These are phyloP conservation scores for Tachysurus vachellii DNA, from an alignment of 2,113 vertebrate genomes.

Conservation along the genomic window DNA sequence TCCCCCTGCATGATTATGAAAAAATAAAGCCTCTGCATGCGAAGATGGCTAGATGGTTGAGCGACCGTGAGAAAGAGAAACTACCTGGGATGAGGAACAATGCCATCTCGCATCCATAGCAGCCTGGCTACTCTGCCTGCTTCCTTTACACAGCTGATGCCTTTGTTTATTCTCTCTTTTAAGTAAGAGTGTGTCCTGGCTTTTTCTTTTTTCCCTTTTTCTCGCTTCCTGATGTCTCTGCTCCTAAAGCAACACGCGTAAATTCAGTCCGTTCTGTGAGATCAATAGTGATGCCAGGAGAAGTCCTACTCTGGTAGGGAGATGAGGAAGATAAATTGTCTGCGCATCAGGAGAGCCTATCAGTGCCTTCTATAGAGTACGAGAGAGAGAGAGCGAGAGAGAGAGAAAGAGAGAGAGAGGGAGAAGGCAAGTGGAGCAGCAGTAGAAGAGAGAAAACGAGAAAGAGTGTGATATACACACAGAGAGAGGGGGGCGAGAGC, in stretches of 20 bases:
- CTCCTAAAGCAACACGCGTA: slow-evolving; percentile 81
- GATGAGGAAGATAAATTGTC: slow-evolving; percentile 87
- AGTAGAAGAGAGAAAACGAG: slow-evolving; percentile 44
- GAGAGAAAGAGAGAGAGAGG: slow-evolving; percentile 43
- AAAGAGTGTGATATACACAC: slow-evolving; percentile 49
- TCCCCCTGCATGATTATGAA: slow-evolving; percentile 45
- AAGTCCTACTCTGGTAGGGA: slow-evolving; percentile 90
- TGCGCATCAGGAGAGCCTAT: slow-evolving; percentile 92
- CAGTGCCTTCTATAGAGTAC: slow-evolving; percentile 77
- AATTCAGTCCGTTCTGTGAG: slow-evolving; percentile 87
- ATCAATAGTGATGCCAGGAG: slow-evolving; percentile 81
- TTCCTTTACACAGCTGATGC: slow-evolving; percentile 50
- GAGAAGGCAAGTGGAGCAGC: slow-evolving; percentile 32
- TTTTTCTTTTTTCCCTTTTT: slow-evolving; percentile 48
- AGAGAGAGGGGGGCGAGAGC: slow-evolving; percentile 26
- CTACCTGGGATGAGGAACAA: slow-evolving; percentile 98
- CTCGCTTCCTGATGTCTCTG: slow-evolving; percentile 71
- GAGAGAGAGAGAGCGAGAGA: slow-evolving; percentile 71
- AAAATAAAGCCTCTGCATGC: slow-evolving; percentile 68
- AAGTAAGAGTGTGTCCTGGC: slow-evolving; percentile 40
- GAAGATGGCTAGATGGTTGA: slow-evolving; percentile 79
- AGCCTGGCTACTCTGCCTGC: slow-evolving; percentile 82
- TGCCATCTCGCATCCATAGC: slow-evolving; percentile 98
- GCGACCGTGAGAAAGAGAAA: slow-evolving; percentile 74
- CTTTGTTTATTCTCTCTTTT: slow-evolving; percentile 35